phyloP scores from a whole-genome alignment of 2,888 invertebrate genomes.

The Drosophila infuscata region DNA sequence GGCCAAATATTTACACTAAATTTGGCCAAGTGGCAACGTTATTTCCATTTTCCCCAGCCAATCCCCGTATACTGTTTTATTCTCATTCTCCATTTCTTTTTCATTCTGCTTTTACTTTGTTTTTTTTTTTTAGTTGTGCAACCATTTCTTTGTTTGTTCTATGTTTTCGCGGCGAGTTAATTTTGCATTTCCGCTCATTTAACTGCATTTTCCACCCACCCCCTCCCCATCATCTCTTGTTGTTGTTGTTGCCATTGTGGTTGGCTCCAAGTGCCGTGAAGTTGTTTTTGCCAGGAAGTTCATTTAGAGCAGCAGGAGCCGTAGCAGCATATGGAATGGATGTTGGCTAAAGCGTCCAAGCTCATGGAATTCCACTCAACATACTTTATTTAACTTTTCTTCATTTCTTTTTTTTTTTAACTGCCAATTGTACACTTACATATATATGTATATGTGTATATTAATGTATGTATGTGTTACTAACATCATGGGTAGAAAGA shows the following conservation, averaged over 20 bases:
- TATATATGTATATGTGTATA: neutral
- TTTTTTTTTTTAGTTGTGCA: slow-evolving; percentile 59
- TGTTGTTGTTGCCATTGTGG: slow-evolving; percentile 32
- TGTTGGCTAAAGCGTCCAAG: slow-evolving; percentile 42
- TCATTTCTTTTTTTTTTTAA: neutral
- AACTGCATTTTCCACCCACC: slow-evolving; percentile 63
- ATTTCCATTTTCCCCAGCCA: slow-evolving; percentile 27
- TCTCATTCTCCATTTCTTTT: slow-evolving; percentile 63
- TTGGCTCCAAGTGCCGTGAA: slow-evolving; percentile 72
- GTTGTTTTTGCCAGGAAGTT: slow-evolving; percentile 76
- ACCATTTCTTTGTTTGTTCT: slow-evolving; percentile 78
- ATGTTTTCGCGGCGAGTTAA: slow-evolving; percentile 77
- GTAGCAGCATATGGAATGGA: slow-evolving; percentile 41
- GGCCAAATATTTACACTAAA: slow-evolving; percentile 76
- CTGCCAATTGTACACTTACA: neutral
- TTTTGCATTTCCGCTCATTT: slow-evolving; percentile 81
- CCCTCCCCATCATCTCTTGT: neutral
- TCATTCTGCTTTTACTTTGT: slow-evolving; percentile 60
- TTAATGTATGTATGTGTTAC: neutral
- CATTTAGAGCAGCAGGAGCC: slow-evolving; percentile 54
- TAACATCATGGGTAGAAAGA: neutral
- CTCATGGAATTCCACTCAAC: slow-evolving; percentile 61
- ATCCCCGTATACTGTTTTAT: slow-evolving; percentile 9
- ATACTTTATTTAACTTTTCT: slow-evolving; percentile 31
- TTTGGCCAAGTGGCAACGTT: slow-evolving; percentile 79